Percentiles rank a stretch among this genome's conserved stretches.
Evolutionary conservation across 2,888 invertebrate genomes (phyloP).

Genomic region (Hecatera dysodea): DNA sequence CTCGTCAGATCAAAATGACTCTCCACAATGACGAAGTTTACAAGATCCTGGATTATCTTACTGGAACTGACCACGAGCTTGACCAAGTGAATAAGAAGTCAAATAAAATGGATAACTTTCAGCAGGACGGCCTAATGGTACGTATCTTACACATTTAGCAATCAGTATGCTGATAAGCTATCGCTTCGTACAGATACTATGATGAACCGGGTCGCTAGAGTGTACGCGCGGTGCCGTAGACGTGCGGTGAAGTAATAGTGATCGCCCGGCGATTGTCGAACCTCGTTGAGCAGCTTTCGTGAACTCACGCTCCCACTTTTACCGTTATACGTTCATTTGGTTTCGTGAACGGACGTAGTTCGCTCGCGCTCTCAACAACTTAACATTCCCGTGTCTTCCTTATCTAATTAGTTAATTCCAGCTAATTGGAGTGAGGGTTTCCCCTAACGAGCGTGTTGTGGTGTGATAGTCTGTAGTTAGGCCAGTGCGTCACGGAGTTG

Average conservation of each 20-base stretch:
- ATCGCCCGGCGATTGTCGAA: slow-evolving; percentile 78
- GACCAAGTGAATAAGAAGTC: slow-evolving; percentile 73
- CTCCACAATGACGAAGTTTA: slow-evolving; percentile 83
- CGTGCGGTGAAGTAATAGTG: slow-evolving; percentile 85
- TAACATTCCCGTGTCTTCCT: slow-evolving; percentile 69
- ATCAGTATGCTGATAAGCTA: slow-evolving; percentile 77
- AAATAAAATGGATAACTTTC: slow-evolving; percentile 84
- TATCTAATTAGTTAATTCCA: slow-evolving; percentile 78
- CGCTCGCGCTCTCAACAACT: slow-evolving; percentile 74
- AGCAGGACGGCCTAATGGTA: slow-evolving; percentile 83
- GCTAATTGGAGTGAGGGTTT: slow-evolving; percentile 74
- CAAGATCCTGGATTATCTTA: slow-evolving; percentile 84
- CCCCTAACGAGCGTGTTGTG: slow-evolving; percentile 73
- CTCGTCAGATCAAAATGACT: slow-evolving; percentile 79
- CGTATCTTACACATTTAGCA: slow-evolving; percentile 72
- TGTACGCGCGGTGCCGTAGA: slow-evolving; percentile 76
- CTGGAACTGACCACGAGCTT: slow-evolving; percentile 81
- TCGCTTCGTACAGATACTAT: slow-evolving; percentile 70
- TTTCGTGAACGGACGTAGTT: slow-evolving; percentile 83
- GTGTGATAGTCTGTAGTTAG: slow-evolving; percentile 63
- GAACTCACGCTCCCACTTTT: slow-evolving; percentile 87
- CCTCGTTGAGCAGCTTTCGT: slow-evolving; percentile 88
- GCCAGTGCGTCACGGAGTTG: slow-evolving; percentile 68
- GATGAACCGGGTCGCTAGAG: slow-evolving; percentile 69
- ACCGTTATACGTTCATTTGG: slow-evolving; percentile 90